Conservation (phyloP, 2,888 invertebrate genomes). For the Scaptomyza reducta region DNA sequence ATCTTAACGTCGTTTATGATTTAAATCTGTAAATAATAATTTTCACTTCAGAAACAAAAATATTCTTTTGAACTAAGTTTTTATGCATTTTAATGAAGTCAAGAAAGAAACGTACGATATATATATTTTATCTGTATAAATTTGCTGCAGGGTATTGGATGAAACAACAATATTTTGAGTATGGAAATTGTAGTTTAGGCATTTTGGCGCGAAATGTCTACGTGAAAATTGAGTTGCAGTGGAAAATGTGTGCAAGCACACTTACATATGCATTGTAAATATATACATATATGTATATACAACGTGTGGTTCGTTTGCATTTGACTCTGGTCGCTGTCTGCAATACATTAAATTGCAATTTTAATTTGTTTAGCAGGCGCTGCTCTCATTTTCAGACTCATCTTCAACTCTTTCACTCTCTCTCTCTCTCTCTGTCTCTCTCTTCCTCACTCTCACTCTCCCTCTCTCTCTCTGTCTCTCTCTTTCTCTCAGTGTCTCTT, state of each 20-base stretch:
- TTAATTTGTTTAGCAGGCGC: slow-evolving; percentile 71
- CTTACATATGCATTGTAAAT: slow-evolving; percentile 1
- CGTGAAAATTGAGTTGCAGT: slow-evolving; percentile 62
- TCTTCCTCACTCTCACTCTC: slow-evolving; percentile 3
- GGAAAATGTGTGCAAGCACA: slow-evolving; percentile 1
- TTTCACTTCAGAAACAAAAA: no score
- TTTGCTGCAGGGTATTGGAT: slow-evolving; percentile 1
- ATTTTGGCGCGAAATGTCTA: slow-evolving; percentile 72
- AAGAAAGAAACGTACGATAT: no score
- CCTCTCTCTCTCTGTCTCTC: slow-evolving; percentile 7
- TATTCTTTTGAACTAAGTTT: no score
- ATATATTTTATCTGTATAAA: not conserved
- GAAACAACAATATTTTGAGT: slow-evolving; percentile 45
- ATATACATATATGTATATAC: slow-evolving; percentile 3
- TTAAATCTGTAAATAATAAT: no score
- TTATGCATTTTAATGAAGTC: no score
- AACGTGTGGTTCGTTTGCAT: slow-evolving; percentile 49
- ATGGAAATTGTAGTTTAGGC: slow-evolving; percentile 70
- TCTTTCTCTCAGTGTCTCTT: not conserved
- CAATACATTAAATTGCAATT: slow-evolving; percentile 78
- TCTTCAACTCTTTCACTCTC: slow-evolving; percentile 1
- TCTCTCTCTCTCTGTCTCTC: not conserved
- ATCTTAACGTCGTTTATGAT: no score
- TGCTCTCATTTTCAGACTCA: slow-evolving; percentile 8
- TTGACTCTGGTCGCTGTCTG: slow-evolving; percentile 52